These are phyloP conservation scores for Loxodonta africana DNA, from an alignment of 2,113 vertebrate genomes.

Conservation along the genomic window DNA sequence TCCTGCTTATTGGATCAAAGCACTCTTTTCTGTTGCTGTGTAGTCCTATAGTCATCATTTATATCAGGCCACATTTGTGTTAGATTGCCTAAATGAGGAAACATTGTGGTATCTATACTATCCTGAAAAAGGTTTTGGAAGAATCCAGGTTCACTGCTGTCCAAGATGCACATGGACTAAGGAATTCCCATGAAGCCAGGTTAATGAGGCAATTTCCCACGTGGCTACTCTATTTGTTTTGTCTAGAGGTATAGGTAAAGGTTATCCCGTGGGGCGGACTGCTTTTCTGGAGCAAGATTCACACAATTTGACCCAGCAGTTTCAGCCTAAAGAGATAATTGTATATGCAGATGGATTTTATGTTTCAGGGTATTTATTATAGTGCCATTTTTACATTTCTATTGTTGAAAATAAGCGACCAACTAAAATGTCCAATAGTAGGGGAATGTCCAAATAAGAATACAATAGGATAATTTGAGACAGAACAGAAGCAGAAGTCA, in stretches of 20 bases:
- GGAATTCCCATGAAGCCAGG: not conserved
- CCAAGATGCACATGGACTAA: not conserved
- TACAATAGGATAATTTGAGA: not conserved
- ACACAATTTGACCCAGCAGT: not conserved
- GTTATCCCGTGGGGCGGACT: not conserved
- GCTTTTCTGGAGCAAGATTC: slow-evolving; percentile 25
- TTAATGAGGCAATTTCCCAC: not conserved
- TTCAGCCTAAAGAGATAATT: slow-evolving; percentile 4
- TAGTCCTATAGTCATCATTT: not conserved
- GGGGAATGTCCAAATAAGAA: not conserved
- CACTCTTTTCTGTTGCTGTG: not conserved
- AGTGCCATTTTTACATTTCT: not conserved
- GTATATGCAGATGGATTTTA: not conserved
- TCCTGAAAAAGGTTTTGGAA: not conserved
- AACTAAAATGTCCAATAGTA: not conserved
- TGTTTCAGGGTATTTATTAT: slow-evolving; percentile 15
- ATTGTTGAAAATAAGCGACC: not conserved
- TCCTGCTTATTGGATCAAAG: not conserved
- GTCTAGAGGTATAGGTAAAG: slow-evolving; percentile 17
- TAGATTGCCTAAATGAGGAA: not conserved
- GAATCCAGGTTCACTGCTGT: not conserved
- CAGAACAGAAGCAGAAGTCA: not conserved
- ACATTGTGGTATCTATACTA: not conserved
- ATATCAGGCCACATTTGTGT: not conserved
- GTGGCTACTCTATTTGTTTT: not conserved